Evolutionary conservation across 2,888 invertebrate species (phyloP).

Genomic region (Pinctada fucata): DNA sequence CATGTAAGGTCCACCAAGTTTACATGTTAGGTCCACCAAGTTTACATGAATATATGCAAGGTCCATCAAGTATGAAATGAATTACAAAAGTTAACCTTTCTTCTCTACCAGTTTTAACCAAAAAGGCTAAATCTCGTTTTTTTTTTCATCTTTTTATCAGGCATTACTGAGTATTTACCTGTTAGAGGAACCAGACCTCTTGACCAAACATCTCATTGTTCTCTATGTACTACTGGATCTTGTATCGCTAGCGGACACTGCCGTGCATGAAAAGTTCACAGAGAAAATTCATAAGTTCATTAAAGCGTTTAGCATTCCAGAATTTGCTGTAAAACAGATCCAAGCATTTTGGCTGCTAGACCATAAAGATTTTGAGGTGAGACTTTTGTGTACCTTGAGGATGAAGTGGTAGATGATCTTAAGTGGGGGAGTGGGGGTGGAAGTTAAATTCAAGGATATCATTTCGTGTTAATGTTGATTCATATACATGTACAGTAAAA

Average conservation of each 20-base stretch:
- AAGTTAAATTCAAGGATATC: no score
- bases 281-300: conserved; percentile 88
- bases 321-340: conserved; percentile 86
- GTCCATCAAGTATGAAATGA: no score
- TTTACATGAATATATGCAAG: no score
- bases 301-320: conserved; percentile 86
- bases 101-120: no score
- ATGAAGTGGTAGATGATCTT: no score
- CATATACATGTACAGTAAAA: no score
- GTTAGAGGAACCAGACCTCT: conserved; percentile 81
- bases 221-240: conserved; percentile 90
- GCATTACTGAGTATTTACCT: conserved; percentile 85
- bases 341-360: conserved; percentile 94
- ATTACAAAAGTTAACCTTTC: no score
- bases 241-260: conserved; percentile 82
- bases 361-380: conserved; percentile 88
- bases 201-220: conserved; percentile 87
- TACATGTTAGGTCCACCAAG: no score
- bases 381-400: neutral
- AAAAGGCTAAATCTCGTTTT: no score
- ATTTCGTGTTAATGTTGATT: no score
- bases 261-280: conserved; percentile 78
- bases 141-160: conserved; percentile 44
- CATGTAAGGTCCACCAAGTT: no score
- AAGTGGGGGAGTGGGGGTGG: no score